A percentile compares a stretch with the other conserved stretches of the same genome.
These are phyloP conservation scores for Chaetodon auriga DNA, from an alignment of 2,113 vertebrate species.

Conservation along the genomic window DNA sequence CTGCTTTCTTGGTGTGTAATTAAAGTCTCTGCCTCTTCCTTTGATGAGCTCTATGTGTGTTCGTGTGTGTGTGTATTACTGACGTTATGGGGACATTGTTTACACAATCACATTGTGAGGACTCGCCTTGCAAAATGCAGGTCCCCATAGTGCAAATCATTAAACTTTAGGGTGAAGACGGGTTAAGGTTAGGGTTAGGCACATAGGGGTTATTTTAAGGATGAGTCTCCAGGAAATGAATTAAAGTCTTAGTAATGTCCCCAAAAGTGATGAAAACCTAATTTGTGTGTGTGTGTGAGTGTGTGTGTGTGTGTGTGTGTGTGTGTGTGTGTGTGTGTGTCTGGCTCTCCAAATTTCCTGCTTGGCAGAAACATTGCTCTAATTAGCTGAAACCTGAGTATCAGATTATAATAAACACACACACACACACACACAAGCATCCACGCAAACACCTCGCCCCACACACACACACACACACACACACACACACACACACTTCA, in stretches of 20 bases:
- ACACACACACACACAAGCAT: not conserved
- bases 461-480: not conserved
- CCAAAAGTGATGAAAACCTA: too few relatives aligned
- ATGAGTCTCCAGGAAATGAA: too few relatives aligned
- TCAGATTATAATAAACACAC: slow-evolving; percentile 19
- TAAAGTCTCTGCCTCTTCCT: not conserved
- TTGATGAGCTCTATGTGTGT: slow-evolving; percentile 1
- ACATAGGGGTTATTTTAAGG: too few relatives aligned
- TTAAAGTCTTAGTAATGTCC: too few relatives aligned
- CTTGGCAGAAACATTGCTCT: slow-evolving; percentile 32
- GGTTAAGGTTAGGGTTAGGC: too few relatives aligned
- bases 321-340: not conserved
- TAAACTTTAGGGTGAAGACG: too few relatives aligned
- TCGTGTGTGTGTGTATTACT: not conserved
- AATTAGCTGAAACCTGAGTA: slow-evolving; percentile 39
- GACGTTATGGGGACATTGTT: too few relatives aligned
- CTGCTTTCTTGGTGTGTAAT: not conserved
- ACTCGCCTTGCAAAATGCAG: not conserved
- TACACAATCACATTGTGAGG: too few relatives aligned
- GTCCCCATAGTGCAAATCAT: too few relatives aligned
- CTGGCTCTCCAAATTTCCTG: slow-evolving; percentile 1
- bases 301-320: not conserved
- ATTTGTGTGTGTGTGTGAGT: not conserved
- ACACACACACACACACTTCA: not conserved
- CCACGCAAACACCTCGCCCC: not conserved